Evolutionary conservation across 2,797 vertebrate species (phyloP).

Genomic region (Acanthurus leucopareius): DNA sequence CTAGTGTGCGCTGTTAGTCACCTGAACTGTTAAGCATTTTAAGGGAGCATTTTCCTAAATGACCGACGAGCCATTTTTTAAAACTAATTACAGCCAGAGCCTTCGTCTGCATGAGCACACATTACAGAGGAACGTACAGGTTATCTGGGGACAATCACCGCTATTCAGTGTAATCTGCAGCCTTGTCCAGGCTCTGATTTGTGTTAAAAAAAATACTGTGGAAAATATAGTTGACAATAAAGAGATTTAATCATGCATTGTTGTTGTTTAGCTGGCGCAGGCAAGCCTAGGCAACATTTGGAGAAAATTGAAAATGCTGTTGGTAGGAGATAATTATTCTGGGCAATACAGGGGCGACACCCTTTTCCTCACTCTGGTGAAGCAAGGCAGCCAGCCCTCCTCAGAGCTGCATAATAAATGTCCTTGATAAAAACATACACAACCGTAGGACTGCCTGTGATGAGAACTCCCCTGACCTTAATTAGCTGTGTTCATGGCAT

Average conservation of each 20-base stretch:
- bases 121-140: slow-evolving; percentile 53
- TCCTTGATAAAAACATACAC: slow-evolving; percentile 78
- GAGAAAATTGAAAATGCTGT: slow-evolving; percentile 48
- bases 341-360: slow-evolving; percentile 42
- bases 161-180: slow-evolving; percentile 2
- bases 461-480: slow-evolving; percentile 83
- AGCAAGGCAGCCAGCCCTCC: slow-evolving; percentile 50
- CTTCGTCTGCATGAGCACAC: slow-evolving; percentile 46
- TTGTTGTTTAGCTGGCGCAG: slow-evolving; percentile 18
- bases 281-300: slow-evolving; percentile 41
- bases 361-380: slow-evolving; percentile 51
- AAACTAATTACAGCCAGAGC: slow-evolving; percentile 59
- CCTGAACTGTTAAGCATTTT: slow-evolving; percentile 68
- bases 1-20: slow-evolving; percentile 65
- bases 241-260: slow-evolving; percentile 32
- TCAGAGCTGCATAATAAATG: slow-evolving; percentile 72
- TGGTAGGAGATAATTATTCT: slow-evolving; percentile 60
- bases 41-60: slow-evolving; percentile 66
- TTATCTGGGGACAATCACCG: slow-evolving; percentile 43
- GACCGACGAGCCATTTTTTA: slow-evolving; percentile 68
- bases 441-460: slow-evolving; percentile 68
- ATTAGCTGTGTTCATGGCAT: slow-evolving; percentile 82
- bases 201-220: slow-evolving; percentile 7
- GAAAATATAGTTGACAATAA: slow-evolving; percentile 22
- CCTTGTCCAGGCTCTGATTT: slow-evolving; percentile 4